These are phyloP conservation scores for Chlamydotis undulata DNA, from an alignment of 2,113 vertebrate genomes.

Conservation along the genomic window DNA sequence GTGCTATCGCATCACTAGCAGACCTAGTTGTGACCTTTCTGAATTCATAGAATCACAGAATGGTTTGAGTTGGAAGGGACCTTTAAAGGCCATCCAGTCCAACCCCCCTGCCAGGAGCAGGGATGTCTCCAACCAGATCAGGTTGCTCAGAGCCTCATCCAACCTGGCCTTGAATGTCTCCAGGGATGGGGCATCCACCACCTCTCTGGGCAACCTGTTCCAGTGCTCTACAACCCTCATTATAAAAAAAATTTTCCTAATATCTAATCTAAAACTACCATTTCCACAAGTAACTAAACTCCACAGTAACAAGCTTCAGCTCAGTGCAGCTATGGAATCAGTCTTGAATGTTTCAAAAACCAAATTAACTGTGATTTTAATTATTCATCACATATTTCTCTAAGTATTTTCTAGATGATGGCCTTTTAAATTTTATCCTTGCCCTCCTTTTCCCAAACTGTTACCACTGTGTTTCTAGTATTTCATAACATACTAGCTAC, in stretches of 20 bases:
- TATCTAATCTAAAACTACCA: too few species aligned
- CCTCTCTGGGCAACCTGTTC: too few species aligned
- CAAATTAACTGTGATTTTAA: background rate
- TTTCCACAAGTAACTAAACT: too few species aligned
- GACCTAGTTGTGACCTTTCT: background rate
- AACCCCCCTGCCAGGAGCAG: too few species aligned
- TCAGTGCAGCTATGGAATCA: background rate
- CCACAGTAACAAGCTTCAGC: background rate
- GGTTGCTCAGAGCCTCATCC: too few species aligned
- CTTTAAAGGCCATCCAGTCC: too few species aligned
- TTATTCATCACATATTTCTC: background rate
- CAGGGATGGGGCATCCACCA: too few species aligned
- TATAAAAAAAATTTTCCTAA: too few species aligned
- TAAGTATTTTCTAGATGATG: background rate
- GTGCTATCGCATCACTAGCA: background rate
- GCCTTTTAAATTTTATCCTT: background rate
- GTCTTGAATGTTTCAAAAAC: background rate
- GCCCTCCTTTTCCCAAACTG: background rate
- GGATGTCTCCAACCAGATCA: too few species aligned
- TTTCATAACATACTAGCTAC: fast-evolving
- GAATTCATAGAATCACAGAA: background rate
- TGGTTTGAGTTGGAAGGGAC: too few species aligned
- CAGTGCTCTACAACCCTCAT: too few species aligned
- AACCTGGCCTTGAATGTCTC: too few species aligned
- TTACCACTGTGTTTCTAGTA: background rate